phyloP scores from a whole-genome alignment of 1,140 invertebrate genomes.

The Drosophila insularis region DNA sequence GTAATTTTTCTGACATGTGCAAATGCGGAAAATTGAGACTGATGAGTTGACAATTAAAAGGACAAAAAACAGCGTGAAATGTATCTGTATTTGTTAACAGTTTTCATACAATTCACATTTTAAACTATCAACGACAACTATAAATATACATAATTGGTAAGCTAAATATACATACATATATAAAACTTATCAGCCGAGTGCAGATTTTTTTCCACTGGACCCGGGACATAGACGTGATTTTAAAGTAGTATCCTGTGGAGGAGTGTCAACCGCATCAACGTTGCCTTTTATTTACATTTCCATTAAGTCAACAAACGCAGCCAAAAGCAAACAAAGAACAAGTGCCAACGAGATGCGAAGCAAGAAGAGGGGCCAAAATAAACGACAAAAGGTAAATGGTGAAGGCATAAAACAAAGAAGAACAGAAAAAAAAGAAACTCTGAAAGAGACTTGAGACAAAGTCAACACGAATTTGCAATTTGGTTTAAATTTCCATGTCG shows the following conservation, averaged over 20 bases:
- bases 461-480: constrained; percentile 71
- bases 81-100: neutral
- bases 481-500: constrained; percentile 59
- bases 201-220: constrained; percentile 13
- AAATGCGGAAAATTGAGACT: constrained; percentile 42
- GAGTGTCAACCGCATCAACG: constrained; percentile 28
- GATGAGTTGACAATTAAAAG: constrained; percentile 64
- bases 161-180: constrained; percentile 18
- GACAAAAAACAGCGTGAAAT: constrained; percentile 35
- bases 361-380: neutral
- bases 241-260: neutral
- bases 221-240: neutral
- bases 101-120: neutral
- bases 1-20: constrained; percentile 26
- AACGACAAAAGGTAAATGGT: constrained; percentile 26
- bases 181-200: constrained; percentile 38
- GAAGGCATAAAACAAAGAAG: constrained; percentile 3
- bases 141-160: constrained; percentile 8
- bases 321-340: constrained; percentile 25
- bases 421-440: constrained; percentile 26
- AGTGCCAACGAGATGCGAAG: constrained; percentile 2
- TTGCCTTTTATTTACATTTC: constrained; percentile 60
- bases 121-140: neutral
- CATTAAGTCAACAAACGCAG: constrained; percentile 53
- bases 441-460: constrained; percentile 52